These are phyloP conservation scores for Ibycter americanus DNA, from an alignment of 2,797 vertebrate species.

Conservation along the genomic window DNA sequence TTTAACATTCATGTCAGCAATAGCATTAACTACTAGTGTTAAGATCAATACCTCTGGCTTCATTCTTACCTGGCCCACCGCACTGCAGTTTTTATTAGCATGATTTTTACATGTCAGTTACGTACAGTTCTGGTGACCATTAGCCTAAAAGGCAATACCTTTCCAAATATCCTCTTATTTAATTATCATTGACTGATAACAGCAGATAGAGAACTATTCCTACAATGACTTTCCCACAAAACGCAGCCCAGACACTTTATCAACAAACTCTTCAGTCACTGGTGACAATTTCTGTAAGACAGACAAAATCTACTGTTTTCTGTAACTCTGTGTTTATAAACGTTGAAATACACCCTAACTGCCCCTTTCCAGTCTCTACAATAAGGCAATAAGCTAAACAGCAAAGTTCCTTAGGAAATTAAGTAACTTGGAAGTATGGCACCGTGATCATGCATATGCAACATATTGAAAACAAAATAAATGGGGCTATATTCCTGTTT, in stretches of 20 bases:
- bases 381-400: background rate
- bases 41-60: background rate
- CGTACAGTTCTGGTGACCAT: background rate
- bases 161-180: background rate
- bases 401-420: background rate
- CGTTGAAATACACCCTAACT: background rate
- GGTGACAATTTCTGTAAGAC: background rate
- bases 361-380: background rate
- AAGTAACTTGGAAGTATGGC: background rate
- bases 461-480: background rate
- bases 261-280: background rate
- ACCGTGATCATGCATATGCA: background rate
- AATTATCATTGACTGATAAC: background rate
- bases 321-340: background rate
- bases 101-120: background rate
- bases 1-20: background rate
- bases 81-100: background rate
- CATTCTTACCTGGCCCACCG: background rate
- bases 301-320: background rate
- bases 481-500: fast-evolving
- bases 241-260: background rate
- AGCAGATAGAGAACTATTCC: background rate
- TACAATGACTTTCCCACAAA: background rate
- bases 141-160: background rate
- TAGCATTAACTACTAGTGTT: background rate